Conservation (phyloP, 1,140 invertebrate genomes). For the Panulirus ornatus region DNA sequence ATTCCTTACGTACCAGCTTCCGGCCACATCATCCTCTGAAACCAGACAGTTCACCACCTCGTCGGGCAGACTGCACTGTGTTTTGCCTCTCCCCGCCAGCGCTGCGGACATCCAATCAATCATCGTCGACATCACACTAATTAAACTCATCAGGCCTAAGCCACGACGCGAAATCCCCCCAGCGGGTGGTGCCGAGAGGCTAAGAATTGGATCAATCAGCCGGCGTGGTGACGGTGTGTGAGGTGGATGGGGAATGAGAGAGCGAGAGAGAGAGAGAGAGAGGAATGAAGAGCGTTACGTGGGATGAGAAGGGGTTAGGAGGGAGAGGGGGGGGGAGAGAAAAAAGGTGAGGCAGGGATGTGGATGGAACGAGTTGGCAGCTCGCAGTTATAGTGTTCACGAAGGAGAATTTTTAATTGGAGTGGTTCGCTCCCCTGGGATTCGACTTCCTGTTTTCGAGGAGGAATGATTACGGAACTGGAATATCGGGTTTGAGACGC, state of each 20-base stretch:
- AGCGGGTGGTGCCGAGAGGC: no score
- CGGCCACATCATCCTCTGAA: no score
- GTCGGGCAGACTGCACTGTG: no score
- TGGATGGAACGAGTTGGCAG: not conserved
- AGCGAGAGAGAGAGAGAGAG: not conserved
- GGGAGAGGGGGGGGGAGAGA: no score
- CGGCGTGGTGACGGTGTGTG: not conserved
- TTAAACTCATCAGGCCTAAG: not conserved
- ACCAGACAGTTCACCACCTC: no score
- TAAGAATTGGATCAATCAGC: not conserved
- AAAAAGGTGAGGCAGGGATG: no score
- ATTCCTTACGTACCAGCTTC: no score
- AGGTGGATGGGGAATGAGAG: not conserved
- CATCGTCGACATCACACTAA: not conserved
- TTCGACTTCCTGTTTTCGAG: not conserved
- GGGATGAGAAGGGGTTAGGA: not conserved
- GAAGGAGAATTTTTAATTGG: not conserved
- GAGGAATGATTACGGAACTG: not conserved
- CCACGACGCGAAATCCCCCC: not conserved
- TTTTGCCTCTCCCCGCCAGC: not conserved
- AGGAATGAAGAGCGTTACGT: no score
- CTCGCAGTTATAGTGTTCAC: not conserved
- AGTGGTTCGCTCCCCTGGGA: not conserved
- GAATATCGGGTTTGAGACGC: not conserved
- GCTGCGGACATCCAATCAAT: not conserved